A percentile compares a stretch with the other conserved stretches of the same genome.
These are phyloP conservation scores for Nicator chloris DNA, from an alignment of 2,113 vertebrate species.

Conservation along the genomic window DNA sequence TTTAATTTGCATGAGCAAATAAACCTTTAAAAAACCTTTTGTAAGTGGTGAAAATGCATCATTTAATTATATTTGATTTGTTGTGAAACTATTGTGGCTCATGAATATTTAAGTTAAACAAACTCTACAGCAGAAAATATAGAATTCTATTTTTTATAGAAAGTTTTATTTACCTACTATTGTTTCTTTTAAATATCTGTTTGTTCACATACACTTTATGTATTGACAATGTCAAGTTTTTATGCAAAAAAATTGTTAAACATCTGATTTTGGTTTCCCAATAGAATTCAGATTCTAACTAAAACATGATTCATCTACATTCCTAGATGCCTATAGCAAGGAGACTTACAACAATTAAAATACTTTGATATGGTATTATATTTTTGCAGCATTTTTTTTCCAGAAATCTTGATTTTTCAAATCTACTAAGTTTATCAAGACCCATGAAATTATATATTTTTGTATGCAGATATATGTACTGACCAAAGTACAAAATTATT, in stretches of 20 bases:
- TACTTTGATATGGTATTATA: not conserved
- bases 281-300: not conserved
- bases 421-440: not conserved
- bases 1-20: constrained; percentile 80
- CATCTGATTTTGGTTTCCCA: not conserved
- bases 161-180: not conserved
- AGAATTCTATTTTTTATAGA: not conserved
- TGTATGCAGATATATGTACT: not conserved
- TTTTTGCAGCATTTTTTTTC: not conserved
- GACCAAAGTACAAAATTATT: not conserved
- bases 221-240: not conserved
- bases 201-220: not conserved
- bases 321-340: not conserved
- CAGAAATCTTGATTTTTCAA: not conserved
- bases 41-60: constrained; percentile 74
- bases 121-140: constrained; percentile 51
- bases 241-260: not conserved
- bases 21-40: constrained; percentile 81
- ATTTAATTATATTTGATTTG: constrained; percentile 79
- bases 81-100: constrained; percentile 69
- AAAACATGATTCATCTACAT: not conserved
- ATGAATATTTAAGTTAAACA: constrained; percentile 71
- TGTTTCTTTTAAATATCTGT: not conserved
- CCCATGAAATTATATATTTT: not conserved
- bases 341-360: not conserved